A percentile compares a stretch with the other conserved stretches of the same genome.
phyloP scores from a whole-genome alignment of 1,140 invertebrate species.

The Ceratosolen fusciceps region DNA sequence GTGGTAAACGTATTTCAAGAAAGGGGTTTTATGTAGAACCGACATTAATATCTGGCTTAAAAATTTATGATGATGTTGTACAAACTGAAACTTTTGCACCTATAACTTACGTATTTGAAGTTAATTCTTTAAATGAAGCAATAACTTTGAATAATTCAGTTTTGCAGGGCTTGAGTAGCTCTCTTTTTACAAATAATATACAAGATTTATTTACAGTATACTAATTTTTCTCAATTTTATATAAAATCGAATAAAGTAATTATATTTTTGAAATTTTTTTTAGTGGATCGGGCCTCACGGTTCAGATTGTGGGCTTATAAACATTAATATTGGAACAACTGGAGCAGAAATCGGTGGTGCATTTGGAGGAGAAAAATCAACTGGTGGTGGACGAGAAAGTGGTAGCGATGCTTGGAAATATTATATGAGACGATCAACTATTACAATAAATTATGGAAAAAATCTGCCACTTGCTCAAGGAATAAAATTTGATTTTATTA shows the following conservation, averaged over 20 bases:
- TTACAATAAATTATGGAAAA: conserved; percentile 96
- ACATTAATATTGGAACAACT: conserved; percentile 98
- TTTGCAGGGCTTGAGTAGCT: conserved; percentile 95
- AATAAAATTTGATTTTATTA: conserved; percentile 84
- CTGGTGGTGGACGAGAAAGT: conserved; percentile 96
- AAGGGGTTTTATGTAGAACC: conserved; percentile 96
- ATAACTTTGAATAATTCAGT: conserved; percentile 96
- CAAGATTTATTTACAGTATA: conserved; percentile 91
- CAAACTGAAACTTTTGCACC: conserved; percentile 97
- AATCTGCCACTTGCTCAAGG: conserved; percentile 97
- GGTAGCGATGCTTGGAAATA: conserved; percentile 99
- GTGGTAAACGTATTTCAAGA: conserved; percentile 88
- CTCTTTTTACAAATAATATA: conserved; percentile 93
- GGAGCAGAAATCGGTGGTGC: conserved; percentile 99
- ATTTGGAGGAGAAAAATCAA: conserved; percentile 97
- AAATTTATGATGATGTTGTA: conserved; percentile 87
- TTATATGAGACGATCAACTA: conserved; percentile 95
- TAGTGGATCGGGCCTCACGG: conserved; percentile 96
- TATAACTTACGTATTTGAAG: conserved; percentile 95
- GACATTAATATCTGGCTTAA: conserved; percentile 92
- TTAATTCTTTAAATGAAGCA: conserved; percentile 86
- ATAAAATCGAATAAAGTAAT: neutral
- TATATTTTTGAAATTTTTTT: conserved; percentile 56
- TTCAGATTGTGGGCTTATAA: conserved; percentile 98
- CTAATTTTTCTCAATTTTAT: conserved; percentile 48